Conservation (phyloP, 2,888 invertebrate species). For the Mesorhabditis spiculigera region DNA sequence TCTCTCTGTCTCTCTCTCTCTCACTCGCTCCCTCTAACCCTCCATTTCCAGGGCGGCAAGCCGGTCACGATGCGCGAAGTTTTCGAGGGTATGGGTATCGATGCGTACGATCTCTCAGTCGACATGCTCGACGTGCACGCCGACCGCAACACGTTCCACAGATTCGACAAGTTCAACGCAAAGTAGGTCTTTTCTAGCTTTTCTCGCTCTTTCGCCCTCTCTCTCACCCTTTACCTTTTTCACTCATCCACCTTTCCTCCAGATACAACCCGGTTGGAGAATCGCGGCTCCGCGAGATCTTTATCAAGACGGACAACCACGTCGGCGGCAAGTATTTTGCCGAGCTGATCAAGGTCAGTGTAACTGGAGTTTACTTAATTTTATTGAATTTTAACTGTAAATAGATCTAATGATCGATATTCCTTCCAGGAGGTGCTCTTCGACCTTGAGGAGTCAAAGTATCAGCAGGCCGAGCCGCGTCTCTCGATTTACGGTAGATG, state of each 20-base stretch:
- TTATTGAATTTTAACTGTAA: background rate
- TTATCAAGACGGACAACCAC: constrained; percentile 96
- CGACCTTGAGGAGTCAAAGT: constrained; percentile 96
- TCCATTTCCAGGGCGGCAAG: constrained; percentile 61
- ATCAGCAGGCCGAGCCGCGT: constrained; percentile 92
- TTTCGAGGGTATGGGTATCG: constrained; percentile 88
- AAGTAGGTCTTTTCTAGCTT: constrained; percentile 67
- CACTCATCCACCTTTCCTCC: background rate
- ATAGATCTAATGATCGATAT: background rate
- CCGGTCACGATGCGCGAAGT: constrained; percentile 85
- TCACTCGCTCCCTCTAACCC: no score
- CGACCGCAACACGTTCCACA: constrained; percentile 89
- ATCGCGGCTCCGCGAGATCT: constrained; percentile 85
- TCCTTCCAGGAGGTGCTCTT: constrained; percentile 76
- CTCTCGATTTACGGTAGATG: constrained; percentile 94
- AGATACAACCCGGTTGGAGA: constrained; percentile 95
- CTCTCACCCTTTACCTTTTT: constrained; percentile 53
- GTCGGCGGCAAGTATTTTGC: constrained; percentile 95
- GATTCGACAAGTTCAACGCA: constrained; percentile 98
- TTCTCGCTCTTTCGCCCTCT: no score
- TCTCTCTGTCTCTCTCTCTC: no score
- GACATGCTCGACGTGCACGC: constrained; percentile 99
- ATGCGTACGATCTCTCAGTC: constrained; percentile 93
- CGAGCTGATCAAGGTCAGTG: constrained; percentile 77
- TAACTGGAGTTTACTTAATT: no score